Percentiles rank a stretch among this genome's conserved stretches.
Evolutionary conservation across 2,113 vertebrate species (phyloP).

Genomic region (Heptranchias perlo): DNA sequence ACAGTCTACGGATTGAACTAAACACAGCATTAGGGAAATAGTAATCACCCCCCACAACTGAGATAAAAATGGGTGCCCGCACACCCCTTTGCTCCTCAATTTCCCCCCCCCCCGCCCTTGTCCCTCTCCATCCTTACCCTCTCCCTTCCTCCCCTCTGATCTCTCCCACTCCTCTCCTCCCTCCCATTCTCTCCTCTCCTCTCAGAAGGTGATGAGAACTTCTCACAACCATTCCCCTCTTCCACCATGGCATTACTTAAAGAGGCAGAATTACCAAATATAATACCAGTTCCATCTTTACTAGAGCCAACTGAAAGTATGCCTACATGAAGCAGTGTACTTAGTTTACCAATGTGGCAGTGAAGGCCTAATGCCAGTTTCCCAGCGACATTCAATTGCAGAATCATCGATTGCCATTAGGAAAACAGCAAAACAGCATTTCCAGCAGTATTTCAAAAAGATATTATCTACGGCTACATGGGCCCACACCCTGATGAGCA

Average conservation of each 20-base stretch:
- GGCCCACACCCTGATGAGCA: background rate
- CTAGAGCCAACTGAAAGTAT: background rate
- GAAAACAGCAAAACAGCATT: background rate
- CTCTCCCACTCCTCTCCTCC: background rate
- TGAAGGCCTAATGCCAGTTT: background rate
- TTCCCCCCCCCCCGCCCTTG: background rate
- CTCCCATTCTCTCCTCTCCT: background rate
- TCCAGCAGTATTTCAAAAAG: background rate
- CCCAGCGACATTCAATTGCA: background rate
- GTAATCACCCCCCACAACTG: background rate
- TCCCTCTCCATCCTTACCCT: background rate
- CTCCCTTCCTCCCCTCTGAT: background rate
- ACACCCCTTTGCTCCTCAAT: background rate
- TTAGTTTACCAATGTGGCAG: background rate
- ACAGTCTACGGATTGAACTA: background rate
- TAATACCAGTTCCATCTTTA: background rate
- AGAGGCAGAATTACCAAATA: background rate
- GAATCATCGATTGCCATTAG: background rate
- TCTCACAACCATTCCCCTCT: background rate
- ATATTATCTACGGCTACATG: background rate
- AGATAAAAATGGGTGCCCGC: background rate
- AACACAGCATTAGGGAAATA: background rate
- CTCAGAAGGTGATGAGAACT: background rate
- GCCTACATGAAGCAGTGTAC: background rate
- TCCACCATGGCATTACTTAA: background rate